A percentile compares a stretch with the other conserved stretches of the same genome.
Evolutionary conservation across 2,888 invertebrate genomes (phyloP).

Genomic region (Parelbella ahira): DNA sequence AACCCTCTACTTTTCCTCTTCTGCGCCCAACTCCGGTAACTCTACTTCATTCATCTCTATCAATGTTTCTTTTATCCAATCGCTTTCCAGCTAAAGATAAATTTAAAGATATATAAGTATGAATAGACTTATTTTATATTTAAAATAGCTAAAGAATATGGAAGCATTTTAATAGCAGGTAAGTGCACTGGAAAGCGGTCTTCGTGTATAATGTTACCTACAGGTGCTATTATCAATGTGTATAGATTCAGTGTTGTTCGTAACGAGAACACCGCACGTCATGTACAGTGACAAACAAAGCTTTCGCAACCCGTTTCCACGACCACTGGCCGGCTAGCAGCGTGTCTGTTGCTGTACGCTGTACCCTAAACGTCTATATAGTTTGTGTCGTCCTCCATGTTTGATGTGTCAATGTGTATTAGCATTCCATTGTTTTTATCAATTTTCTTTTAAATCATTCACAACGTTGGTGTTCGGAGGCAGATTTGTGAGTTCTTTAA

Average conservation of each 20-base stretch:
- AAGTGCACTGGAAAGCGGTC: conserved; percentile 5
- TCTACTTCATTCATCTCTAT: conserved; percentile 15
- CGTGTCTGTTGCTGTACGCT: conserved; percentile 34
- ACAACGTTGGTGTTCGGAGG: conserved; percentile 49
- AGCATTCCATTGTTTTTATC: conserved; percentile 20
- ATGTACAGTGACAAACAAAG: conserved; percentile 32
- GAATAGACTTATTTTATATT: no score
- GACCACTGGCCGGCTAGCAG: no score
- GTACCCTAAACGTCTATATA: conserved; percentile 30
- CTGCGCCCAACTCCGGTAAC: conserved; percentile 21
- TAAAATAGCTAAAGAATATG: no score
- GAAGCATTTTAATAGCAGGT: no score
- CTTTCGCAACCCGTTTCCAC: conserved; percentile 24
- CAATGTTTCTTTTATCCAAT: conserved; percentile 2
- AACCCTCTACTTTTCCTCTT: conserved; percentile 24
- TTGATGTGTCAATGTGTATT: conserved; percentile 32
- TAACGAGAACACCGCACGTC: conserved; percentile 33
- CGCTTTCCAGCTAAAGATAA: conserved; percentile 6
- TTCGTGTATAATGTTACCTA: conserved; percentile 3
- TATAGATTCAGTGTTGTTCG: conserved; percentile 28
- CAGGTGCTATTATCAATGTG: conserved; percentile 26
- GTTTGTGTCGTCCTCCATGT: conserved; percentile 33
- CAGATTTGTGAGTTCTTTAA: conserved; percentile 83
- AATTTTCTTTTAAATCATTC: conserved; percentile 21
- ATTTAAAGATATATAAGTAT: not conserved